Evolutionary conservation across 2,797 vertebrate genomes (phyloP), one percentile per base, ranked within the genome.

Genomic region (Acrossocheilus wenchowensis): DNA sequence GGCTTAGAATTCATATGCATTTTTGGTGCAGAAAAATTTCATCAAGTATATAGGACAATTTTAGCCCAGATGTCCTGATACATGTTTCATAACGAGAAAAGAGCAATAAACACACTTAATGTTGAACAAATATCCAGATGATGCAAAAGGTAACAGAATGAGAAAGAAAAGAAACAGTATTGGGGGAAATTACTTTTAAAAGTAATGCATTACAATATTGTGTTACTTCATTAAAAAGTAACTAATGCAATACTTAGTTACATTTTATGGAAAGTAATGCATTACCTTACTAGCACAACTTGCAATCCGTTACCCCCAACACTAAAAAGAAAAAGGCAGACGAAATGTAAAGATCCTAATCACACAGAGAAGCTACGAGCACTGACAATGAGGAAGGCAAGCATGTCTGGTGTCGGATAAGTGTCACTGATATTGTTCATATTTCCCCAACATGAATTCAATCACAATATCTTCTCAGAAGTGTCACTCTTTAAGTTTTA

Each of bases 351-450:
- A 48, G 66, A 77, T 86, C 54, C 52, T 80, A 86, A 87, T 78
- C 64, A 60, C 36, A 54, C 30, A 84, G 68, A 68, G 26, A 86
- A 72, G 50, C 54, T 88, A 82, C 83, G 84, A 83, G 36, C 62
- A 82, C 45, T 78, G 78, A 83, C 64, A 73, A 77, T 39, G 43
- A 78, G 45, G 69, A 69, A 73, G 78, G 78, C 45, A 84, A 79
- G 41, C 39, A 52, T 75, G 43, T 89, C 75, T 80, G 66, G 78
- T 84, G 78, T 86, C 64, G 78, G 82, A 89, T 50, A 62, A 73
- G 74, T n/a, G 75, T 62, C 54, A 43, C 10, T 77, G n/a, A 48
- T 26, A 72, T 85, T 66, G 48, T 88, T 84, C 78, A 79, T 64
- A 77, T 88, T 68, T 69, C 54, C 54, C 39, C 72, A 82, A 23